Percentiles rank a stretch among this genome's conserved stretches.
These are phyloP conservation scores for Danio aesculapii DNA, from an alignment of 2,797 vertebrate genomes.

Conservation along the genomic window DNA sequence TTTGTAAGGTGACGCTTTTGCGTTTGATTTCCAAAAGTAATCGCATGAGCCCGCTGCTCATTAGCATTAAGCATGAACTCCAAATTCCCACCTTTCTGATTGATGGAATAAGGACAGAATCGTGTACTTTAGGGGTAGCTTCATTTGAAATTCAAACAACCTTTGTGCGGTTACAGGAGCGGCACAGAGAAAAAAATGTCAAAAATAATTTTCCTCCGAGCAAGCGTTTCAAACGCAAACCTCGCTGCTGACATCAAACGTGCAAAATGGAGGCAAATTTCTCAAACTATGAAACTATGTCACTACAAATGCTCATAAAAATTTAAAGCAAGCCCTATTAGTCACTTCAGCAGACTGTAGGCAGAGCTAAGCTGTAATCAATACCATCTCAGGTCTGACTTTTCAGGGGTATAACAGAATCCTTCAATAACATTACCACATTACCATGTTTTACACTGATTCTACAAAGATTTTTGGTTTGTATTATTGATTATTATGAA, in stretches of 20 bases:
- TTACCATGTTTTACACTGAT: slow-evolving; percentile 49
- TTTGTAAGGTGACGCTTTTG: slow-evolving; percentile 32
- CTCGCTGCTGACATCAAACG: slow-evolving; percentile 64
- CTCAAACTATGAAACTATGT: slow-evolving; percentile 64
- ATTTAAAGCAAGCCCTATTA: slow-evolving; percentile 45
- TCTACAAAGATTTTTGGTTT: slow-evolving; percentile 37
- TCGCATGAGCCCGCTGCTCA: not conserved
- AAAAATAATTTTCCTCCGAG: slow-evolving; percentile 67
- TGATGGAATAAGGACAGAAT: slow-evolving; percentile 74
- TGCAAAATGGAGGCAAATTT: slow-evolving; percentile 61
- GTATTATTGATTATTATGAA: slow-evolving; percentile 35
- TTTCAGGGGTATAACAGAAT: slow-evolving; percentile 38
- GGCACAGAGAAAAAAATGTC: slow-evolving; percentile 55
- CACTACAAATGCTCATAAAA: slow-evolving; percentile 54
- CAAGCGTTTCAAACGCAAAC: slow-evolving; percentile 67
- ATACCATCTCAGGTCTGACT: slow-evolving; percentile 48
- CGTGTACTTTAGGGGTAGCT: slow-evolving; percentile 71
- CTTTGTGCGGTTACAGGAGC: slow-evolving; percentile 61
- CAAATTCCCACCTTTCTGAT: slow-evolving; percentile 54
- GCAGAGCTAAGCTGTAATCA: slow-evolving; percentile 61
- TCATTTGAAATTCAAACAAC: slow-evolving; percentile 78
- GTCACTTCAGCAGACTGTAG: slow-evolving; percentile 51
- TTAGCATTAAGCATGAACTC: slow-evolving; percentile 27
- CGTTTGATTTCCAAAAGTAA: slow-evolving; percentile 10
- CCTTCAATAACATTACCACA: slow-evolving; percentile 59